A percentile compares a stretch with the other conserved stretches of the same genome.
Conservation (phyloP, 2,113 vertebrate genomes). For the Catharus fuscescens region DNA sequence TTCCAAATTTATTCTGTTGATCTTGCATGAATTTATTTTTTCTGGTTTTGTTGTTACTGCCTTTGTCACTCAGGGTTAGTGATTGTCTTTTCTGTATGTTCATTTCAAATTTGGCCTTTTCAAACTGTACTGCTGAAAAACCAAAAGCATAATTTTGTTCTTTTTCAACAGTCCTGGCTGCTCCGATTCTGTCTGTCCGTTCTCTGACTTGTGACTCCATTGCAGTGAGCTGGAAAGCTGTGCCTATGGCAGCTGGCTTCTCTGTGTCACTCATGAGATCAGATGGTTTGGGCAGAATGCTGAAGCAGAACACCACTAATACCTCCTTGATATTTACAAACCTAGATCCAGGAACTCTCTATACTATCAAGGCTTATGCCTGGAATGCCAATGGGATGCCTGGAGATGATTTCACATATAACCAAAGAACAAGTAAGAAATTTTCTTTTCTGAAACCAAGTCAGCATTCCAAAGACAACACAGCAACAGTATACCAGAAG, state of each 20-base stretch:
- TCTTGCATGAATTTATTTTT: not conserved
- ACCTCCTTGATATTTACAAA: slow-evolving; percentile 75
- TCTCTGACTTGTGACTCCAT: slow-evolving; percentile 80
- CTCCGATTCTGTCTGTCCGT: slow-evolving; percentile 75
- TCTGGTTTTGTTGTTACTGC: not conserved
- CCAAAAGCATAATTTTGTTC: not conserved
- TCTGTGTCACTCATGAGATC: slow-evolving; percentile 82
- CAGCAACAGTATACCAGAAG: not conserved
- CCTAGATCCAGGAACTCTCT: slow-evolving; percentile 83
- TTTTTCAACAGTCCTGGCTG: slow-evolving; percentile 78
- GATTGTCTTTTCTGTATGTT: not conserved
- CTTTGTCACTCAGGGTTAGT: not conserved
- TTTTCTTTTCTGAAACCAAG: not conserved
- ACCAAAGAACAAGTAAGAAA: slow-evolving; percentile 90
- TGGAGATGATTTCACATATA: slow-evolving; percentile 83
- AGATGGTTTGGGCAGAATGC: slow-evolving; percentile 77
- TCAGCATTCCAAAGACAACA: not conserved
- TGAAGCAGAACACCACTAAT: slow-evolving; percentile 82
- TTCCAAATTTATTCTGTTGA: not conserved
- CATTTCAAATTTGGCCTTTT: not conserved
- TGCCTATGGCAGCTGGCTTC: slow-evolving; percentile 80
- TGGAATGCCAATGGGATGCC: slow-evolving; percentile 81
- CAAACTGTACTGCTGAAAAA: not conserved
- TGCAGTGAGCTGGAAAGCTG: slow-evolving; percentile 80
- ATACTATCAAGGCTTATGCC: slow-evolving; percentile 85